Conservation (phyloP, 2,888 invertebrate genomes). For the Diadromus collaris region DNA sequence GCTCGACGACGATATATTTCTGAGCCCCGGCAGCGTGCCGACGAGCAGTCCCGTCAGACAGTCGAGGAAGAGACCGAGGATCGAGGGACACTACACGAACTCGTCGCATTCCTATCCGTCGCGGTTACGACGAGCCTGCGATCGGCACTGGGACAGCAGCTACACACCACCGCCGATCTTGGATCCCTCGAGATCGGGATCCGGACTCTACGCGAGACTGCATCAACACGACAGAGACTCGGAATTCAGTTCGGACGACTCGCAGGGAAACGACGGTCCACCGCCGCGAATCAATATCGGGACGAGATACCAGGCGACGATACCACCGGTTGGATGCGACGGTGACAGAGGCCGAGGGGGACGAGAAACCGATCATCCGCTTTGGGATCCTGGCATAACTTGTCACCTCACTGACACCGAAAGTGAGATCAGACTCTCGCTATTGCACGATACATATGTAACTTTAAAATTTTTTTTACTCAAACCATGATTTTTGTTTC, state of each 20-base stretch:
- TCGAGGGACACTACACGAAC: conserved; percentile 82
- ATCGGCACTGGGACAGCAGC: conserved; percentile 79
- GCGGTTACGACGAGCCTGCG: conserved; percentile 78
- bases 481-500: conserved; percentile 66
- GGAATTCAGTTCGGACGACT: conserved; percentile 78
- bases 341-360: conserved; percentile 81
- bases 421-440: conserved; percentile 81
- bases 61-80: conserved; percentile 85
- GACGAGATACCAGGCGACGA: conserved; percentile 91
- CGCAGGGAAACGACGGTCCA: conserved; percentile 79
- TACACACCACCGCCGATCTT: conserved; percentile 98
- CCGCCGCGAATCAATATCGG: conserved; percentile 94
- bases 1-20: conserved; percentile 87
- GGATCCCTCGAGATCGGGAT: conserved; percentile 94
- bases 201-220: conserved; percentile 87
- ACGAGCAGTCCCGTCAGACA: conserved; percentile 83
- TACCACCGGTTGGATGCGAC: conserved; percentile 83
- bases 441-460: neutral
- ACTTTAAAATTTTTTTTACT: neutral
- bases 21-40: conserved; percentile 88
- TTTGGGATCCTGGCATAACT: conserved; percentile 93
- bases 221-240: conserved; percentile 77
- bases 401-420: conserved; percentile 87
- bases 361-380: conserved; percentile 84
- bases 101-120: conserved; percentile 78